Evolutionary conservation across 2,888 invertebrate genomes (phyloP), one percentile per base, ranked within the genome.

Genomic region (Ophion ellenae): DNA sequence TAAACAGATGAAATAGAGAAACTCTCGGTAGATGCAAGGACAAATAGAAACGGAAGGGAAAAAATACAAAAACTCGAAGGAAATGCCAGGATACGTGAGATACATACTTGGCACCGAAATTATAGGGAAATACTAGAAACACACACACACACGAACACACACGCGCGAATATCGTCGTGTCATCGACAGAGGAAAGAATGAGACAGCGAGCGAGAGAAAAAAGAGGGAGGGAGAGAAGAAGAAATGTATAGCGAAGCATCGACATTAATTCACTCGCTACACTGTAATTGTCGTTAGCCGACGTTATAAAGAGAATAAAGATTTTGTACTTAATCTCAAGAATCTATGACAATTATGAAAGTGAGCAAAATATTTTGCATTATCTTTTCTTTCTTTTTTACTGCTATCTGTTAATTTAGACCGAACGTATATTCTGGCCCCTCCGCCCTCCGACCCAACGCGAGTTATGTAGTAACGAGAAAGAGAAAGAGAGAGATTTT

Each of bases 321-420:
- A 86, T 89, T 89, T 88, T 87, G 89, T 89, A 90, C 89, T 90
- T 89, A 89, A 90, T 80, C 77, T 86, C 81, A 86, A 87, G 79
- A 36, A 87, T 84, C 79, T 63, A 78, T 77, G 78, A 88, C 80
- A 66, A 78, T 64, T 57, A 80, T 80, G 76, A 74, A 77, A 84
- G 80, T 76, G 76, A 77, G 87, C 59, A 80, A 85, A 69, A 76
- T 84, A 11, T 61, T 82, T 59, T 36, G 75, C 53, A 32, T 67
- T 77, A 66, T 80, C 86, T 69, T 70, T 81, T 67, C 64, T 83
- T 63, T 32, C 47, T 70, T 81, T 82, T 81, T 57, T 28, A 74
- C 47, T 73, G 61, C 40, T 2, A 36, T 63, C 36, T 82, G 74
- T 80, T 61, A 47, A 78, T 53, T 53, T 75, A 64, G 45, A 66